Evolutionary conservation across 2,797 vertebrate genomes (phyloP).

Genomic region (Squalus acanthias): DNA sequence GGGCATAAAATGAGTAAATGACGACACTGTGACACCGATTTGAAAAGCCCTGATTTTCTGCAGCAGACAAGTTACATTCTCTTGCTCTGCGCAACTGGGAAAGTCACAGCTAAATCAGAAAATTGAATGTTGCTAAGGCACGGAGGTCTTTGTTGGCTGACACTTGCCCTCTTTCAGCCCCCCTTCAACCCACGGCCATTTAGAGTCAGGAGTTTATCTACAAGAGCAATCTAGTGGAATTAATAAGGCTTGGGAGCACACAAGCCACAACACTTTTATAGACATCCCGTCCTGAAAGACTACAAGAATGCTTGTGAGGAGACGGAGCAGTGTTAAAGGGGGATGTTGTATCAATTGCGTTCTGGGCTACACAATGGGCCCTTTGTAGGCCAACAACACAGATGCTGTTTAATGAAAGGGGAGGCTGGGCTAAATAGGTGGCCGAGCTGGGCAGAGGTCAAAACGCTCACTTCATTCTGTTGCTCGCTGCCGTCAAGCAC

Average conservation of each 20-base stretch:
- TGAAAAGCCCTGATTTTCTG: background rate
- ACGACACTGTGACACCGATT: background rate
- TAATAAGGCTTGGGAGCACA: constrained; percentile 22
- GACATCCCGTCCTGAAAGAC: constrained; percentile 34
- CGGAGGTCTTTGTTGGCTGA: background rate
- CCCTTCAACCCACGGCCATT: constrained; percentile 13
- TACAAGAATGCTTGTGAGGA: constrained; percentile 29
- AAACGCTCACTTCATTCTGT: background rate
- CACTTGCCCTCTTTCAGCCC: background rate
- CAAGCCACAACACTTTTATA: constrained; percentile 24
- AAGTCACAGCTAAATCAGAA: background rate
- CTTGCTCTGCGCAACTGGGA: no score
- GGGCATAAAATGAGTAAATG: background rate
- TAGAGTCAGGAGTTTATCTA: constrained; percentile 30
- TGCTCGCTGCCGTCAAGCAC: background rate
- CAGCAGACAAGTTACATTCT: background rate
- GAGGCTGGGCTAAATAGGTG: constrained; percentile 32
- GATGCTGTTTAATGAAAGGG: constrained; percentile 24
- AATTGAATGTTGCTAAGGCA: background rate
- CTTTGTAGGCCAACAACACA: constrained; percentile 21
- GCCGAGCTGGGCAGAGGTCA: constrained; percentile 7
- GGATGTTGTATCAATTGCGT: constrained; percentile 32
- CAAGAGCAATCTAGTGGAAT: constrained; percentile 34
- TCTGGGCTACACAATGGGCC: background rate
- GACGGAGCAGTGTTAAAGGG: constrained; percentile 27